Percentiles rank a stretch among this genome's conserved stretches.
phyloP scores from a whole-genome alignment of 2,113 vertebrate species.

The Mus musculus region GRCm39 chrX:103190501-103191000 shows the following conservation, averaged over 20 bases:
- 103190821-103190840: not conserved
- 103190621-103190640: not conserved
- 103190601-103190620: too few relatives aligned
- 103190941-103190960: slow-evolving; percentile 1
- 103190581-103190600: too few relatives aligned
- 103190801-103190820: slow-evolving; percentile 27
- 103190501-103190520: too few relatives aligned
- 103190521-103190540: too few relatives aligned
- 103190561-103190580: too few relatives aligned
- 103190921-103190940: slow-evolving; percentile 19
- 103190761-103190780: slow-evolving; percentile 10
- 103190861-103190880: slow-evolving; percentile 18
- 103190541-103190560: too few relatives aligned
- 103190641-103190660: not conserved
- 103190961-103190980: slow-evolving; percentile 19
- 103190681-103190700: slow-evolving; percentile 49
- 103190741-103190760: not conserved
- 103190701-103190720: slow-evolving; percentile 54
- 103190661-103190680: slow-evolving; percentile 31
- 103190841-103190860: not conserved
- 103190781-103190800: slow-evolving; percentile 17
- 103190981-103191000: slow-evolving; percentile 53
- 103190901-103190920: slow-evolving; percentile 48
- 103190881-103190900: slow-evolving; percentile 53
- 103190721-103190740: slow-evolving; percentile 12